These are phyloP conservation scores for Heliothis peltigera DNA, from an alignment of 2,888 invertebrate species.

Conservation along the genomic window DNA sequence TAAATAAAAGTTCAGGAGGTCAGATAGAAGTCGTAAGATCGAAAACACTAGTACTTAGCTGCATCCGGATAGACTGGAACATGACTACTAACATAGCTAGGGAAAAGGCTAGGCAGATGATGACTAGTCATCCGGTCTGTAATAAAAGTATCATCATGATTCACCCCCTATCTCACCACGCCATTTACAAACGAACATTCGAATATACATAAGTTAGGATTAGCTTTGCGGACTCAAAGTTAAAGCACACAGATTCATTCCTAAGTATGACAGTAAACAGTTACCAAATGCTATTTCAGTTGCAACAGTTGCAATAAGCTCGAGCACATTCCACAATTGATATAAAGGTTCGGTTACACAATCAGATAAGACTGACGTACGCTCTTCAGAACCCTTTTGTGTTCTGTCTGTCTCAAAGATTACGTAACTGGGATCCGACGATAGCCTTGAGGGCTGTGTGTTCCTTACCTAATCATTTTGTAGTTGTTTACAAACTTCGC, in stretches of 20 bases:
- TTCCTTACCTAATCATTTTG: neutral
- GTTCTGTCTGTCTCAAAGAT: conserved; percentile 26
- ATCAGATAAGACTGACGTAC: conserved; percentile 22
- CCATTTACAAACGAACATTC: no score
- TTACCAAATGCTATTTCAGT: conserved; percentile 32
- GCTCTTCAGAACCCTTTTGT: conserved; percentile 34
- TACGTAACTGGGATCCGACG: conserved; percentile 17
- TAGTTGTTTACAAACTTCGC: neutral
- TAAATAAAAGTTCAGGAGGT: no score
- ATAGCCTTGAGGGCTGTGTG: conserved; percentile 5
- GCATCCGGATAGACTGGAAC: no score
- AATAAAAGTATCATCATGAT: no score
- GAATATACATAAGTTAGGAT: no score
- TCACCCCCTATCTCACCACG: no score
- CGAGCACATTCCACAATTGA: conserved; percentile 21
- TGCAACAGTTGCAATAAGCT: conserved; percentile 31
- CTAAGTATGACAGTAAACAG: conserved; percentile 15
- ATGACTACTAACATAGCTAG: no score
- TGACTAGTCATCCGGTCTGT: no score
- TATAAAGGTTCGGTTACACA: conserved; percentile 27
- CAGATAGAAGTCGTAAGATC: no score
- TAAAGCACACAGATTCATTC: neutral
- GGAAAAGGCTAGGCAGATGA: no score
- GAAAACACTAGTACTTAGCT: no score
- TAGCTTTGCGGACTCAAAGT: neutral